phyloP scores from a whole-genome alignment of 2,113 vertebrate species.

The Anser cygnoides region DNA sequence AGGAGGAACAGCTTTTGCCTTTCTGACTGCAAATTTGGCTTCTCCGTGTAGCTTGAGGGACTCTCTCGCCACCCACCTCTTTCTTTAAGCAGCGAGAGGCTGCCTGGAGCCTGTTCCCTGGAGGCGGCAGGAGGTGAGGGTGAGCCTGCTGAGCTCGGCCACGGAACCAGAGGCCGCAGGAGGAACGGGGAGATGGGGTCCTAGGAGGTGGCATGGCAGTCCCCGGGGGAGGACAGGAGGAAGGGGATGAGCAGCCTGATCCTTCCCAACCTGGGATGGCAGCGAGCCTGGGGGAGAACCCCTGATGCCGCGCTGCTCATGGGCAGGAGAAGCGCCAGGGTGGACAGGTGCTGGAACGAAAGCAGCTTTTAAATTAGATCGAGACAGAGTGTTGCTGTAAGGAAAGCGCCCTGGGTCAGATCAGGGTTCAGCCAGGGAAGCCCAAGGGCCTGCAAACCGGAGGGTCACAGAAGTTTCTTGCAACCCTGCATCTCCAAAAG shows the following conservation, averaged over 20 bases:
- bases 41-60: neutral
- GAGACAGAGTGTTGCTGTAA: neutral
- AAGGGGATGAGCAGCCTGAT: neutral
- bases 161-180: neutral
- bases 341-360: neutral
- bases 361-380: neutral
- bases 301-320: neutral
- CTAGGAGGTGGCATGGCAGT: neutral
- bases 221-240: neutral
- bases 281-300: neutral
- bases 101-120: constrained; percentile 38
- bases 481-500: neutral
- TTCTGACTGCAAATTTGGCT: constrained; percentile 7
- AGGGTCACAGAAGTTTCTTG: neutral
- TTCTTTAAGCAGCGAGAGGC: constrained; percentile 42
- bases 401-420: neutral
- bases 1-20: neutral
- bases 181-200: neutral
- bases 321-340: neutral
- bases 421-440: neutral
- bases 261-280: neutral
- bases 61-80: constrained; percentile 40
- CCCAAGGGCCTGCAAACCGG: neutral
- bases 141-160: neutral
- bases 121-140: constrained; percentile 31